These are phyloP conservation scores for Antedon mediterranea DNA, from an alignment of 53 echinoderm and acorn worm species.

Conservation along the genomic window DNA sequence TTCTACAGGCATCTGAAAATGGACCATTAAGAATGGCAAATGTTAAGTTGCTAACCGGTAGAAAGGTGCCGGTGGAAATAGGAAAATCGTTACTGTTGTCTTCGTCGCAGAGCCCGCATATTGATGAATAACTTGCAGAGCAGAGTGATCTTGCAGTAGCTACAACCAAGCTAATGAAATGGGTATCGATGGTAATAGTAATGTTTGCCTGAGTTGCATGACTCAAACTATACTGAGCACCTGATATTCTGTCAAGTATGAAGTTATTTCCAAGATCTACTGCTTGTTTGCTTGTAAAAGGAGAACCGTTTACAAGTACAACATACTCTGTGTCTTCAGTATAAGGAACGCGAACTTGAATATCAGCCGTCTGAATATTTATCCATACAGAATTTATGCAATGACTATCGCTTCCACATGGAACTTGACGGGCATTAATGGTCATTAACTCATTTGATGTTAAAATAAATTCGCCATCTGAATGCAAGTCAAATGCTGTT, in stretches of 20 bases:
- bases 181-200: slow-evolving; percentile 16
- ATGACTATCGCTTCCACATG: slow-evolving; percentile 38
- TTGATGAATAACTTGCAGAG: slow-evolving; percentile 3
- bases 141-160: slow-evolving; percentile 20
- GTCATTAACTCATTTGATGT: slow-evolving; percentile 15
- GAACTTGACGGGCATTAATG: slow-evolving; percentile 46
- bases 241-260: slow-evolving; percentile 29
- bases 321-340: slow-evolving; percentile 11
- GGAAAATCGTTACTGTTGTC: slow-evolving; percentile 39
- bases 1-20: slow-evolving; percentile 39
- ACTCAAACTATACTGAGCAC: slow-evolving; percentile 17
- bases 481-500: slow-evolving; percentile 35
- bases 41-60: slow-evolving; percentile 28
- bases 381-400: slow-evolving; percentile 56
- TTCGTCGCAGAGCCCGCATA: slow-evolving; percentile 56
- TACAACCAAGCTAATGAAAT: slow-evolving; percentile 43
- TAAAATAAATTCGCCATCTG: slow-evolving; percentile 52
- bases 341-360: slow-evolving; percentile 9
- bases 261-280: slow-evolving; percentile 28
- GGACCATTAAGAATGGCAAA: slow-evolving; percentile 57
- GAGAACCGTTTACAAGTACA: slow-evolving; percentile 28
- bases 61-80: slow-evolving; percentile 6
- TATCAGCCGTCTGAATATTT: slow-evolving; percentile 13
- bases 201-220: slow-evolving; percentile 23
- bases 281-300: slow-evolving; percentile 13